phyloP scores from a whole-genome alignment of 2,113 vertebrate species.

The Silurus glanis region DNA sequence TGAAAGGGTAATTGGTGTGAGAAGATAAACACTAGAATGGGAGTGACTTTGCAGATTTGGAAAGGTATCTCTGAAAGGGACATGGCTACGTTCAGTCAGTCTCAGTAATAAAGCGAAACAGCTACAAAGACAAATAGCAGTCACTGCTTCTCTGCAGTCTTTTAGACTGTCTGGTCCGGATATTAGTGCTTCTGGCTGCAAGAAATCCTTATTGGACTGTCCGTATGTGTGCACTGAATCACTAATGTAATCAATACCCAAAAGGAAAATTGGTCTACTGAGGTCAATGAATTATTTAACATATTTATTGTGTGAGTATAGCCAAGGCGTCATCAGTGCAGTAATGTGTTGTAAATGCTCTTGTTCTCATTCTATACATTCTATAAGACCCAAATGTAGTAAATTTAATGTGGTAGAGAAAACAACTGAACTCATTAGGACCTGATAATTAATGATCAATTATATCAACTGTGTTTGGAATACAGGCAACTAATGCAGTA shows the following conservation, averaged over 20 bases:
- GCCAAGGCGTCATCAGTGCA: not conserved
- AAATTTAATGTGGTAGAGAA: not conserved
- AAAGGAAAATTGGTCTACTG: constrained; percentile 5
- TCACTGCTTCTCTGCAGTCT: not conserved
- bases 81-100: not conserved
- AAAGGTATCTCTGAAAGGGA: not conserved
- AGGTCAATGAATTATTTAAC: constrained; percentile 27
- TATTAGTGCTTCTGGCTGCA: not conserved
- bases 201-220: not conserved
- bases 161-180: not conserved
- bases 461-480: not conserved
- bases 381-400: not conserved
- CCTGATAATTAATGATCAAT: not conserved
- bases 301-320: constrained; percentile 3
- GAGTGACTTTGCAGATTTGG: not conserved
- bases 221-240: constrained; percentile 2
- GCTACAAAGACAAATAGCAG: not conserved
- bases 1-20: not conserved
- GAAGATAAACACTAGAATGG: not conserved
- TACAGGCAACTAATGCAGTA: too few relatives aligned
- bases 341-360: not conserved
- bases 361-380: not conserved
- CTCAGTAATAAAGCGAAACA: not conserved
- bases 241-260: constrained; percentile 39
- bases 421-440: not conserved